These are phyloP conservation scores for Murina feae DNA, from an alignment of 2,113 vertebrate species.

Conservation along the genomic window DNA sequence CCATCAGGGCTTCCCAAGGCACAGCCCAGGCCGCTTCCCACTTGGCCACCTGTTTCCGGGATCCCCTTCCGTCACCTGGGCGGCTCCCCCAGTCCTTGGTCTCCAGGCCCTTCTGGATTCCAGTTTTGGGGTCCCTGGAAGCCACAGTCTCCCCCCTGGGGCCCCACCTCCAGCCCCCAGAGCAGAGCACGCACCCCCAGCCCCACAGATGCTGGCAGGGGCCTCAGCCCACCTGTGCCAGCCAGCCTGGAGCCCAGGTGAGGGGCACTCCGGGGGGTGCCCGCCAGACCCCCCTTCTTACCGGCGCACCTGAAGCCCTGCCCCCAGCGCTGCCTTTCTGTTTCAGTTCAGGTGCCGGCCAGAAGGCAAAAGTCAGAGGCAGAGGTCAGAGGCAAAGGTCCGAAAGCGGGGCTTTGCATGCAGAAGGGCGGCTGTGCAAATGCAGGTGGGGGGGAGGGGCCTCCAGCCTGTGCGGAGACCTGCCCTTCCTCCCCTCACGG, in stretches of 20 bases:
- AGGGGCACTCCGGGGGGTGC: too few relatives aligned
- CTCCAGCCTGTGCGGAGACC: background rate
- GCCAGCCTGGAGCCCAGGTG: background rate
- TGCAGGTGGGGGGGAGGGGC: too few relatives aligned
- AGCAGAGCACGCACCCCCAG: background rate
- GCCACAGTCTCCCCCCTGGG: background rate
- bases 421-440: rapidly evolving
- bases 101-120: background rate
- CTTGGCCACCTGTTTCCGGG: too few relatives aligned
- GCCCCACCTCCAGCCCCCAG: background rate
- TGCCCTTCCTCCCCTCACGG: rapidly evolving
- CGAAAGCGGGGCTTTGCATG: background rate
- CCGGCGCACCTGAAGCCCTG: background rate
- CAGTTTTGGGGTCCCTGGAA: background rate
- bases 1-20: too few relatives aligned
- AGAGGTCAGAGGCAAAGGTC: constrained; percentile 32
- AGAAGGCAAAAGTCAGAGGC: constrained; percentile 31
- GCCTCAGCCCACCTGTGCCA: background rate
- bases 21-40: too few relatives aligned
- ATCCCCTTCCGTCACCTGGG: too few relatives aligned
- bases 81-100: background rate
- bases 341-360: background rate
- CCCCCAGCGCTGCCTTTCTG: background rate
- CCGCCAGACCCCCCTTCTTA: background rate
- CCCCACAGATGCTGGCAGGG: background rate